phyloP scores from a whole-genome alignment of 2,888 invertebrate genomes.

The Hesperia comma region DNA sequence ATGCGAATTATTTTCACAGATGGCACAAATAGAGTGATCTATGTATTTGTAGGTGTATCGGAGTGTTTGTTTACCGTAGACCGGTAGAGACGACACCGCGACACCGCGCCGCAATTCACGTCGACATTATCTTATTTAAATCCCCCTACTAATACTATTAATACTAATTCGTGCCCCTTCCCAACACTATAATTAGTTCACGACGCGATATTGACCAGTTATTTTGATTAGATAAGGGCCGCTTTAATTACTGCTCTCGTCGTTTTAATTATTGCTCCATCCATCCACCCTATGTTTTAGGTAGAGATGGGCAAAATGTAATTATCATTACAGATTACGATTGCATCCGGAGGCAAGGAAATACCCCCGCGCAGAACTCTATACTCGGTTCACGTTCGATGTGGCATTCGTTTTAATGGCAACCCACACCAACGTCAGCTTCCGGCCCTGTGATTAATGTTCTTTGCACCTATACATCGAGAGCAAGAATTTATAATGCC shows the following conservation, averaged over 20 bases:
- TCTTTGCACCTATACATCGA: no score
- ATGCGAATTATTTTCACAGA: constrained; percentile 22
- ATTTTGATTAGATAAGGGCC: not conserved
- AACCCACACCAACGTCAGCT: no score
- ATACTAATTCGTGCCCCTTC: not conserved
- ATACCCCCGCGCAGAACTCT: no score
- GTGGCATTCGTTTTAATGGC: no score
- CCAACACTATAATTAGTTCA: not conserved
- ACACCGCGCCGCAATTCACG: not conserved
- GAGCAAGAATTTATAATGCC: no score
- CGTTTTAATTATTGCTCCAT: no score
- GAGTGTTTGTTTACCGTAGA: constrained; percentile 26
- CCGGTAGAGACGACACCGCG: not conserved
- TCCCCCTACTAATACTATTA: constrained; percentile 2
- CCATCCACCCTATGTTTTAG: no score
- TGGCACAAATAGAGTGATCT: constrained; percentile 9
- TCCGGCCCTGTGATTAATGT: no score
- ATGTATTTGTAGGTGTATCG: constrained; percentile 2
- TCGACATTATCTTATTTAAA: constrained; percentile 1
- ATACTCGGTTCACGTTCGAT: no score
- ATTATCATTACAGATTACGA: no score
- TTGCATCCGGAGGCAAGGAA: no score
- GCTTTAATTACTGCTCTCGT: not conserved
- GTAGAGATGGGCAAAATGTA: no score
- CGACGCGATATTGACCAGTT: not conserved